Evolutionary conservation across 2,888 invertebrate species (phyloP).

Genomic region (Teinopalpus imperialis): DNA sequence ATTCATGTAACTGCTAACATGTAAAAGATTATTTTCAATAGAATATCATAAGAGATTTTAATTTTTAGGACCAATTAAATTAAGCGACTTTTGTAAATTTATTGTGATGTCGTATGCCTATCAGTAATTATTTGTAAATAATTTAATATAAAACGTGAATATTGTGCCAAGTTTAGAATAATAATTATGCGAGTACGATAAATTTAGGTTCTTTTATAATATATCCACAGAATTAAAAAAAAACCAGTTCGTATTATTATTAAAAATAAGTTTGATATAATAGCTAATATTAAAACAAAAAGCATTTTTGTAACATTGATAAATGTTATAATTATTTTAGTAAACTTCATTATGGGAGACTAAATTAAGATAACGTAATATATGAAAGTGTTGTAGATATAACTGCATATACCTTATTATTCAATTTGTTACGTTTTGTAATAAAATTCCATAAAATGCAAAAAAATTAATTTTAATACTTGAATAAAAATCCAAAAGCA

Average conservation of each 20-base stretch:
- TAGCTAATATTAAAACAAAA: too few relatives aligned
- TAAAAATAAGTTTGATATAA: too few relatives aligned
- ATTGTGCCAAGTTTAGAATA: slow-evolving; percentile 51
- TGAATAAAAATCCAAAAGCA: too few relatives aligned
- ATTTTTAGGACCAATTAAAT: neutral
- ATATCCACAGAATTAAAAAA: neutral
- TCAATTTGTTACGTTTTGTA: neutral
- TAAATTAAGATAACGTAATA: neutral
- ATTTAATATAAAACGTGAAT: slow-evolving; percentile 45
- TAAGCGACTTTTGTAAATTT: slow-evolving; percentile 15
- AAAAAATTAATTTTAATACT: too few relatives aligned
- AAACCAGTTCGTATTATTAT: neutral
- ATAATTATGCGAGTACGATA: neutral
- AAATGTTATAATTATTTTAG: slow-evolving; percentile 1
- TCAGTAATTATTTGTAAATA: slow-evolving; percentile 37
- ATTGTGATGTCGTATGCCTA: slow-evolving; percentile 13
- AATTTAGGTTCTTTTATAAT: slow-evolving; percentile 5
- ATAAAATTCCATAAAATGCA: neutral
- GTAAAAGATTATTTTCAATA: too few relatives aligned
- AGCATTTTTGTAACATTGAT: neutral
- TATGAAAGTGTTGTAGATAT: too few relatives aligned
- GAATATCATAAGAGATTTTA: too few relatives aligned
- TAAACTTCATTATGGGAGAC: neutral
- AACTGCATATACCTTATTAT: too few relatives aligned
- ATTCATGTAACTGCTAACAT: too few relatives aligned